phyloP scores from a whole-genome alignment of 1,140 invertebrate species.

The Diorhabda sublineata region DNA sequence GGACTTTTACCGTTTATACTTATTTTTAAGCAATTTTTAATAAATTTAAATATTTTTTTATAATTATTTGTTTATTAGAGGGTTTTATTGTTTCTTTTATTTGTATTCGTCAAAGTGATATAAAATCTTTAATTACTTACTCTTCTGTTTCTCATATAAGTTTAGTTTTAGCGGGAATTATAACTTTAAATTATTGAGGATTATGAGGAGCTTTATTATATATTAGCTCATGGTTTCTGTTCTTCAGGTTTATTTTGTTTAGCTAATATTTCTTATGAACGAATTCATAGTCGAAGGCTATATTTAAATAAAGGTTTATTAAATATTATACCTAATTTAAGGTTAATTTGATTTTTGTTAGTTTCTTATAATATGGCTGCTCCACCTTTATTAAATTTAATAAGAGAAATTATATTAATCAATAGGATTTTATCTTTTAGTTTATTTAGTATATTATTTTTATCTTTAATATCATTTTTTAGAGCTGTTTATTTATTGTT shows the following conservation, averaged over 20 bases:
- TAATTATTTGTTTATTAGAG: too few relatives aligned
- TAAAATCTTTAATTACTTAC: constrained; percentile 62
- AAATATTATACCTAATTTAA: too few relatives aligned
- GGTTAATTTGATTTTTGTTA: too few relatives aligned
- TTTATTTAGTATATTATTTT: constrained; percentile 48
- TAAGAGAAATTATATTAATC: too few relatives aligned
- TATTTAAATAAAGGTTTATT: too few relatives aligned
- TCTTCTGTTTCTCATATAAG: constrained; percentile 60
- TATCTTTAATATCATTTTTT: constrained; percentile 51
- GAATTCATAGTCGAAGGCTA: too few relatives aligned
- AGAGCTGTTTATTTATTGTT: constrained; percentile 49
- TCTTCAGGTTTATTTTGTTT: constrained; percentile 53
- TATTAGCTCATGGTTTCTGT: constrained; percentile 61
- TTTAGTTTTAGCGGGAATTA: constrained; percentile 50
- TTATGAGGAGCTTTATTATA: constrained; percentile 51
- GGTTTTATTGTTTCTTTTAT: constrained; percentile 48
- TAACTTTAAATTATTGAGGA: constrained; percentile 50
- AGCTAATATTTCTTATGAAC: too few relatives aligned
- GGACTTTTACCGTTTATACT: too few relatives aligned
- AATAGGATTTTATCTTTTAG: constrained; percentile 46
- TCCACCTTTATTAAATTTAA: too few relatives aligned
- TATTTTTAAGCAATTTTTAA: too few relatives aligned
- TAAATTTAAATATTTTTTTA: too few relatives aligned
- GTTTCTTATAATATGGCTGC: too few relatives aligned
- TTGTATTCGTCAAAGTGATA: constrained; percentile 58